Conservation (phyloP, 2,797 vertebrate species). For the Sciurus carolinensis region DNA sequence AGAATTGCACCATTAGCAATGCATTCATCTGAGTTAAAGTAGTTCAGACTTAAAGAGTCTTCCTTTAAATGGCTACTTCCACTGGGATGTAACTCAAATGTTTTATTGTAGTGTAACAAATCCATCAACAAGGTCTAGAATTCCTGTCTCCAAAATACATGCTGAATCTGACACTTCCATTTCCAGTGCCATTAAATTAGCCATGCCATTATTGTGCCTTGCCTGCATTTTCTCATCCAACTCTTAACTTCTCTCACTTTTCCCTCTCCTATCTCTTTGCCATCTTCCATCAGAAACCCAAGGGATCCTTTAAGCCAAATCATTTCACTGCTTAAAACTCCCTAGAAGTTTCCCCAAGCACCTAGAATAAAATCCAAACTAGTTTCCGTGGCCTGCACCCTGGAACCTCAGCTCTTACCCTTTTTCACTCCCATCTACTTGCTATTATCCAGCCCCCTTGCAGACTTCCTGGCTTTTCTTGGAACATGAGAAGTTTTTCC, state of each 20-base stretch:
- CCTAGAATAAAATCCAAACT: background rate
- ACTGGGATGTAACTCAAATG: background rate
- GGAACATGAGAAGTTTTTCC: background rate
- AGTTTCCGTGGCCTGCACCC: background rate
- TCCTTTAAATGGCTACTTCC: conserved; percentile 60
- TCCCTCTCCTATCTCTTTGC: background rate
- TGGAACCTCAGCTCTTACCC: background rate
- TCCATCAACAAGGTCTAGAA: conserved; percentile 12
- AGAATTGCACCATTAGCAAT: conserved; percentile 66
- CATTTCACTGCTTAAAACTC: background rate
- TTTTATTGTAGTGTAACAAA: conserved; percentile 39
- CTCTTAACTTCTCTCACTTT: background rate
- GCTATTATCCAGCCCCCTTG: background rate
- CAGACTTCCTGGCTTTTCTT: background rate
- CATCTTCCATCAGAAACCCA: background rate
- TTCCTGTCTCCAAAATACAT: background rate
- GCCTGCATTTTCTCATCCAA: background rate
- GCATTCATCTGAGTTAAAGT: conserved; percentile 64
- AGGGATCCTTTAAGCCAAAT: conserved; percentile 8
- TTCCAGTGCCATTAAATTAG: background rate
- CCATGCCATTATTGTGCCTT: background rate
- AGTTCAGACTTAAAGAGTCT: conserved; percentile 55
- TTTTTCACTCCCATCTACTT: background rate
- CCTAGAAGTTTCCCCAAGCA: background rate
- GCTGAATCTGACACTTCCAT: background rate